Conservation (phyloP, 2,888 invertebrate species). For the Craniophora ligustri region DNA sequence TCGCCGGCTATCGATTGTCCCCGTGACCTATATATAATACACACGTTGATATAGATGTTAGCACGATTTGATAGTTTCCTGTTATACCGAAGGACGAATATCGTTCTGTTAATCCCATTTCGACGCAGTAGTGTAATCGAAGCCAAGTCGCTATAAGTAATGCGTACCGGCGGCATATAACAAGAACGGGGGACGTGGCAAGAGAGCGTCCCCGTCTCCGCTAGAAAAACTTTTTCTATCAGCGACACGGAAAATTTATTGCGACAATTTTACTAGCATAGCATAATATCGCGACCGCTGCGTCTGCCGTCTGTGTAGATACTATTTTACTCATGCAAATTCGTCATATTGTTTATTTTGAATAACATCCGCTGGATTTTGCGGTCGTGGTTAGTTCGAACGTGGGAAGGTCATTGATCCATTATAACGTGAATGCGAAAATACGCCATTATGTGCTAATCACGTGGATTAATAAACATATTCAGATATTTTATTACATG, state of each 20-base stretch:
- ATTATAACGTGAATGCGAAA: constrained; percentile 29
- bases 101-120: constrained; percentile 52
- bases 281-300: constrained; percentile 58
- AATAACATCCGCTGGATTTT: constrained; percentile 59
- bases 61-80: constrained; percentile 9
- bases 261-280: constrained; percentile 68
- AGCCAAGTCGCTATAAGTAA: constrained; percentile 55
- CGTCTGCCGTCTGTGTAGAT: constrained; percentile 45
- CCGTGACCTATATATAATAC: not conserved
- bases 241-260: constrained; percentile 70
- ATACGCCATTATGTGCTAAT: constrained; percentile 46
- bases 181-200: constrained; percentile 62
- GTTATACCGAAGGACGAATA: constrained; percentile 25
- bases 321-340: constrained; percentile 63
- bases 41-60: constrained; percentile 3
- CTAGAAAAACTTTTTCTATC: constrained; percentile 77
- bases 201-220: constrained; percentile 52
- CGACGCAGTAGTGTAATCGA: constrained; percentile 53
- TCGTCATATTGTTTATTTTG: constrained; percentile 63
- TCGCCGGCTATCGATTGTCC: constrained; percentile 12
- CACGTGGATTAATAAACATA: constrained; percentile 34
- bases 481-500: constrained; percentile 41
- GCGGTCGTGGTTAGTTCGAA: constrained; percentile 58
- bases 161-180: constrained; percentile 55
- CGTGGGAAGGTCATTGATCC: constrained; percentile 43